Conservation (phyloP, 2,888 invertebrate species). For the Hypomecis punctinalis region DNA sequence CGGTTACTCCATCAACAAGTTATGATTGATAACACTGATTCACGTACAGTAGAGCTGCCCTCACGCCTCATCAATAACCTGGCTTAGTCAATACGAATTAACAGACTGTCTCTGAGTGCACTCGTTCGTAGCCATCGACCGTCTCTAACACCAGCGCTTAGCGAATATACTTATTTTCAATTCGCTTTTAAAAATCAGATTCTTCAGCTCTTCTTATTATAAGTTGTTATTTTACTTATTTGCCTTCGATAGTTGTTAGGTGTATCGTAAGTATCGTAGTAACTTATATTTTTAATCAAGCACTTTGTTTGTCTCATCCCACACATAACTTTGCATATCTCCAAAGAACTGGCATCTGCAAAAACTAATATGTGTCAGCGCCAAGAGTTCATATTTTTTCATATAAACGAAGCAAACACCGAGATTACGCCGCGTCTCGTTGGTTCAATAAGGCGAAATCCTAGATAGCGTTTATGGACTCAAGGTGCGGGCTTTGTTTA, state of each 20-base stretch:
- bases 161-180: background rate
- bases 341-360: conserved; percentile 40
- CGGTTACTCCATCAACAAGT: conserved; percentile 74
- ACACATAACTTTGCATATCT: conserved; percentile 39
- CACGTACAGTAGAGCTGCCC: conserved; percentile 50
- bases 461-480: conserved; percentile 76
- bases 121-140: background rate
- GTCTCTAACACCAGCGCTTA: too few relatives aligned
- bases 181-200: too few relatives aligned
- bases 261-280: too few relatives aligned
- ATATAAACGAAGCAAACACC: conserved; percentile 61
- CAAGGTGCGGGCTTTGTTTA: conserved; percentile 81
- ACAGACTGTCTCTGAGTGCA: conserved; percentile 39
- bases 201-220: background rate
- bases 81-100: conserved; percentile 68
- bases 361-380: conserved; percentile 49
- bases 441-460: conserved; percentile 78
- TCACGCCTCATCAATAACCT: conserved; percentile 68
- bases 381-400: conserved; percentile 52
- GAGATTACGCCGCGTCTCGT: conserved; percentile 63
- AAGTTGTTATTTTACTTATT: too few relatives aligned
- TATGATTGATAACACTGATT: conserved; percentile 78
- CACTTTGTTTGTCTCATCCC: background rate
- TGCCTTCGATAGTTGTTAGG: background rate
- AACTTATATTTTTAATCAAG: too few relatives aligned